A percentile compares a stretch with the other conserved stretches of the same genome.
Evolutionary conservation across 2,797 vertebrate genomes (phyloP).

Genomic region (Tapera naevia): DNA sequence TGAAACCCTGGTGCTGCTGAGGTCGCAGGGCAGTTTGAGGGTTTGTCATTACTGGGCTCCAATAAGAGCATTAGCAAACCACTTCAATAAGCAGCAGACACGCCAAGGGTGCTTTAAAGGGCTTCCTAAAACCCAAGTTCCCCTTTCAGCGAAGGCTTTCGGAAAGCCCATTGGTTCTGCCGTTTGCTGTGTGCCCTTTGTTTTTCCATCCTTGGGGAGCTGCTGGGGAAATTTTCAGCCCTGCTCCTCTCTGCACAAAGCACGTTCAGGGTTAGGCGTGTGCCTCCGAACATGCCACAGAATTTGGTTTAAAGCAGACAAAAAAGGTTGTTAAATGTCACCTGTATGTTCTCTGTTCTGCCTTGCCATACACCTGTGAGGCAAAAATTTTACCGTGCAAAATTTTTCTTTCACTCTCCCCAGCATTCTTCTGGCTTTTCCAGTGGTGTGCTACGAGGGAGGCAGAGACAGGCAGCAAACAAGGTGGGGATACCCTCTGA

Average conservation of each 20-base stretch:
- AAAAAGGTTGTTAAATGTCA: neutral
- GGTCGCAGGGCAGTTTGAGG: neutral
- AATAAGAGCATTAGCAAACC: rapidly evolving
- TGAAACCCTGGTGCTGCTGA: neutral
- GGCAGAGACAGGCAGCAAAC: neutral
- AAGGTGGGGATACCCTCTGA: neutral
- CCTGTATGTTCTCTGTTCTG: rapidly evolving
- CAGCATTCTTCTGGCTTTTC: neutral
- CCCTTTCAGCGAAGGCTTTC: neutral
- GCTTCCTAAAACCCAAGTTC: neutral
- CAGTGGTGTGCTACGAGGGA: neutral
- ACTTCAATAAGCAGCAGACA: neutral
- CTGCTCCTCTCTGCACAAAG: neutral
- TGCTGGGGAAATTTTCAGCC: neutral
- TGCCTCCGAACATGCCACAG: neutral
- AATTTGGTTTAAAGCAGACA: neutral
- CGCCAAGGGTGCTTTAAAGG: neutral
- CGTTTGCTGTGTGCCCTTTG: rapidly evolving
- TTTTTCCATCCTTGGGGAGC: rapidly evolving
- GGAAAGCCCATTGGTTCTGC: neutral
- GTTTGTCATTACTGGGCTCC: neutral
- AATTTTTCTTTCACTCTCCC: neutral
- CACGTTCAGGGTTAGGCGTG: neutral
- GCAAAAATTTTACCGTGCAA: neutral
- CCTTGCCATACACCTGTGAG: neutral